Base-by-base conservation (phyloP, 2,888 invertebrate genomes). In the Meteorus colon region DNA sequence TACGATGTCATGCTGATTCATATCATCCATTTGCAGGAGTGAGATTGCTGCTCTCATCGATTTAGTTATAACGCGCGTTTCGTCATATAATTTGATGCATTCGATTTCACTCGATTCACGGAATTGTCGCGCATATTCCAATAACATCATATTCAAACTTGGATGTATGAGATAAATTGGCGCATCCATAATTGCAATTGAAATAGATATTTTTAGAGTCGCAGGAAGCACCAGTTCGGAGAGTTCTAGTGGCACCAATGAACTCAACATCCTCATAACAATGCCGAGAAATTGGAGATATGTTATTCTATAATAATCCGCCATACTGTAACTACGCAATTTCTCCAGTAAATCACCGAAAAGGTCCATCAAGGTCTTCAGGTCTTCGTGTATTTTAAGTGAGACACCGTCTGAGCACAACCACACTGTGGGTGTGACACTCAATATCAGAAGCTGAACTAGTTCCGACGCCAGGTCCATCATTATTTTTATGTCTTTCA, bases 381-480 rank as follows among this genome's bases (percentile, higher is more conserved):
- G 73, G 37, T 85, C 83, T 62, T 87, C 85, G 4, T 80, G 84
- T 37, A 87, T 82, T 77, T 83, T 86, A 3, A 84, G 73, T 4
- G 86, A 85, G 24, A 84, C 73, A 6, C 73, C 78, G 34, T 89
- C 86, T 6, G 80, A 81, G 29, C 84, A 85, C 14, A 89, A 87
- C 93, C 94, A 94, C 78, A 93, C 91, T 51, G 87, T 86, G 27
- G 91, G 91, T 82, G 88, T 90, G 0, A 94, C 88, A 82, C 92
- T 92, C 48, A 91, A 89, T 29, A 90, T 85, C 70, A 94, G 84
- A 73, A 94, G 88, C 65, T 90, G 88, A 2, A 92, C 86, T 0
- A 92, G 86, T 79, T 91, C 88, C 19, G 83, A 82, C 0, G 81
- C 77, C 37, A 88, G 72, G 66, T 88, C 86, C 29, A 82, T 83